Evolutionary conservation across 2,888 invertebrate genomes (phyloP), one percentile per base, ranked within the genome.

Genomic region (Odontothrips loti): DNA sequence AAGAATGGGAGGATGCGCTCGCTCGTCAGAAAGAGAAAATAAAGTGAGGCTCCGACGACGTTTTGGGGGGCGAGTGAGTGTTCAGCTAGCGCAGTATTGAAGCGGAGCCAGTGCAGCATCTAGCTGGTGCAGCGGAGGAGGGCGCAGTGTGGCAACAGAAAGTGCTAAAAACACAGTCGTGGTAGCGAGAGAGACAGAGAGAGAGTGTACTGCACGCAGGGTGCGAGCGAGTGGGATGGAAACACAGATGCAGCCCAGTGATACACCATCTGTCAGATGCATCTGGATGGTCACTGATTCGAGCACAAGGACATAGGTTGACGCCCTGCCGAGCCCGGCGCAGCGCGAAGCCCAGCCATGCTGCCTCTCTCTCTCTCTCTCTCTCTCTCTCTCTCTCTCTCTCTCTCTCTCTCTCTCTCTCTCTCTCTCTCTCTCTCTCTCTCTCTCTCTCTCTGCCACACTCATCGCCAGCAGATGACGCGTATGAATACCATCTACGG

Each of bases 261-360:
- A 58, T 58, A 27, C 34, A 6, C 68, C 68, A 75, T 75, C 23
- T 75, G 68, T 75, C 68, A 75, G 68, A 75, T 75, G 68, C 68
- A 75, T 75, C 68, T 75, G 68, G 68, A 23, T 75, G 68, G 68
- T 75, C 68, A 27, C 27, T 75, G 68, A 75, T 75, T 75, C 27
- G 68, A 75, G 68, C 68, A 75, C 68, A 75, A 75, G 68, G 68
- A 75, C 68, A 27, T 12, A 12, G 68, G 68, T 75, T 75, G 68
- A 75, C 68, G 68, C 68, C 68, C 68, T 58, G 58, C 58, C 58
- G 58, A 20, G 58, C 58, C 20, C 20, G 58, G 58, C 58, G 58
- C 58, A 6, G 58, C 20, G 58, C 58, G 17, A 11, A 15, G 58
- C 58, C 58, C 34, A 4, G 34, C 34, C 34, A 43, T 58, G 58